Conservation (phyloP, 2,888 invertebrate genomes). For the Pyrrhosoma nymphula region DNA sequence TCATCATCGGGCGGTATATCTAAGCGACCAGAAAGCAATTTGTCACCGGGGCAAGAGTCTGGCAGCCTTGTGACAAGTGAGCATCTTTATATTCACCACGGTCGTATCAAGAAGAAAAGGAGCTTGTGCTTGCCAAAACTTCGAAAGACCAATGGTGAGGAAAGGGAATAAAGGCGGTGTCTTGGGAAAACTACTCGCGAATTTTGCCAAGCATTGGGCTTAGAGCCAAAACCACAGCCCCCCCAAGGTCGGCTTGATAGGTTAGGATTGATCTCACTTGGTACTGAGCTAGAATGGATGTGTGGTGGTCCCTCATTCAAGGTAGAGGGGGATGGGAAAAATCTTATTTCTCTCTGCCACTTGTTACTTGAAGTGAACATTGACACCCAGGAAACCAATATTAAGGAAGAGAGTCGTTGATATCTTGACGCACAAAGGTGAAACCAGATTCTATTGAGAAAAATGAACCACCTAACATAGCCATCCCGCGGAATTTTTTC, state of each 20-base stretch:
- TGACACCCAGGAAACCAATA: too few species aligned
- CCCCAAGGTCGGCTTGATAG: background rate
- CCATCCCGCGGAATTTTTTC: too few species aligned
- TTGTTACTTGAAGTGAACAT: too few species aligned
- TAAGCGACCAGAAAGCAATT: too few species aligned
- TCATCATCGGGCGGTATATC: too few species aligned
- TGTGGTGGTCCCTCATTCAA: background rate
- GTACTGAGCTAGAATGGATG: background rate
- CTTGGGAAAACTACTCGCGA: background rate
- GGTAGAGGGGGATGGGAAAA: too few species aligned
- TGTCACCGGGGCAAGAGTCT: background rate
- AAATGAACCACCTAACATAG: too few species aligned
- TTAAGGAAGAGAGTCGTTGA: too few species aligned
- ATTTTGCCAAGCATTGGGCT: background rate
- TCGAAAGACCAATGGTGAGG: background rate
- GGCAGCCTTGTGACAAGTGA: background rate
- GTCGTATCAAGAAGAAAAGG: background rate
- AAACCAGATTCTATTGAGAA: too few species aligned
- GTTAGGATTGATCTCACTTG: background rate
- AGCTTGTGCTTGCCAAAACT: background rate
- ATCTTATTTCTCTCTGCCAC: too few species aligned
- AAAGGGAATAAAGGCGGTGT: background rate
- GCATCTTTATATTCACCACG: background rate
- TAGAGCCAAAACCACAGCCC: background rate
- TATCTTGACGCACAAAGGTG: too few species aligned